These are phyloP conservation scores for Diplazon laetatorius DNA, from an alignment of 2,888 invertebrate genomes.

Conservation along the genomic window DNA sequence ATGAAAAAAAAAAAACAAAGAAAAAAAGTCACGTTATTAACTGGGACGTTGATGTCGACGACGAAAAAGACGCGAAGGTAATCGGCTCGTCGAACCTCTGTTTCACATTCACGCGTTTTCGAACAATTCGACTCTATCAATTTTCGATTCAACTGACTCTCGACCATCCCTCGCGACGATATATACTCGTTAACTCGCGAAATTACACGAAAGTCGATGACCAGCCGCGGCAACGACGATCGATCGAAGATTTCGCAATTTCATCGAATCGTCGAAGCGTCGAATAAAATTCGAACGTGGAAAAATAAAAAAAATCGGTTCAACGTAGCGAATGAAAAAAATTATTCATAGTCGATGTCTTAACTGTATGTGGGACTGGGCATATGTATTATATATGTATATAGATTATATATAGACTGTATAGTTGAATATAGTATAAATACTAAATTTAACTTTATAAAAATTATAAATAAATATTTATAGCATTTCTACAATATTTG, in stretches of 20 bases:
- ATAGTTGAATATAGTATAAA: too few species aligned
- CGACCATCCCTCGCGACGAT: neutral
- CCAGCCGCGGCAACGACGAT: constrained; percentile 19
- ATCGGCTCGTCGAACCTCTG: neutral
- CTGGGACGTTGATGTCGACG: constrained; percentile 22
- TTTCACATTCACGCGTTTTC: constrained; percentile 23
- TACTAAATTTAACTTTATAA: too few species aligned
- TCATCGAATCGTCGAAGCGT: constrained; percentile 33
- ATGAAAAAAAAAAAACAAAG: too few species aligned
- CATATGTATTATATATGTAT: too few species aligned
- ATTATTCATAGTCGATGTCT: too few species aligned
- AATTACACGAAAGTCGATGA: constrained; percentile 31
- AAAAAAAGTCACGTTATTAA: constrained; percentile 56
- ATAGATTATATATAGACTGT: too few species aligned
- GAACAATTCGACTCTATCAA: constrained; percentile 41
- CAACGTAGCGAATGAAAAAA: too few species aligned
- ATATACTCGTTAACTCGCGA: constrained; percentile 40
- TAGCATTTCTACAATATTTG: too few species aligned
- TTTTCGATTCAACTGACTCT: constrained; percentile 40
- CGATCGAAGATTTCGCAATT: constrained; percentile 23
- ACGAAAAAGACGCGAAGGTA: constrained; percentile 23
- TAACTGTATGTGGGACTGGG: too few species aligned
- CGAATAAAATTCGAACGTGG: too few species aligned
- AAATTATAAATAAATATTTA: too few species aligned
- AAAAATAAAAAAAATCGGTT: too few species aligned